Evolutionary conservation across 2,113 vertebrate species (phyloP).

Genomic region (Hippocampus abdominalis): DNA sequence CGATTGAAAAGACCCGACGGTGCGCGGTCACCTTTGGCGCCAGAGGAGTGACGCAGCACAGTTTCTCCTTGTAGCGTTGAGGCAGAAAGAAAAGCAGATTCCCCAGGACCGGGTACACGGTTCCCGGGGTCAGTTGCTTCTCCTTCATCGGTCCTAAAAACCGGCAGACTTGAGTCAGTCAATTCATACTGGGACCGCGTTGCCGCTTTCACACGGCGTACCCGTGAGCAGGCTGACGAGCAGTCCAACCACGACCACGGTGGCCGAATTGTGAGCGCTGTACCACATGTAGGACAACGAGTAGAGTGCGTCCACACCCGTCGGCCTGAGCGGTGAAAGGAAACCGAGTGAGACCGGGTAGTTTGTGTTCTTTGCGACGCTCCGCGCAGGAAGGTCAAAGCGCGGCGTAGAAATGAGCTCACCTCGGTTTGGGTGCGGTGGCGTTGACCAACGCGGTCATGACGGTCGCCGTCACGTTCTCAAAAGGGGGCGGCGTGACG

Average conservation of each 20-base stretch:
- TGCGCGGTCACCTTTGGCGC: conserved; percentile 57
- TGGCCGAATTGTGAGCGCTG: conserved; percentile 91
- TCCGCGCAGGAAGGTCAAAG: neutral
- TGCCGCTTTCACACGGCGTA: conserved; percentile 31
- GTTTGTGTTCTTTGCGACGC: neutral
- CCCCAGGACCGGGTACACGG: conserved; percentile 82
- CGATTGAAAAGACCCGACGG: fast-evolving
- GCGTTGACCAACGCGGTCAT: conserved; percentile 61
- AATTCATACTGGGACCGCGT: too few relatives aligned
- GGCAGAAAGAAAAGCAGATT: conserved; percentile 83
- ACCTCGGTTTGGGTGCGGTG: conserved; percentile 63
- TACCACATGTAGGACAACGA: conserved; percentile 96
- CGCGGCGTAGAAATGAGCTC: neutral
- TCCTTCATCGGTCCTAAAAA: conserved; percentile 80
- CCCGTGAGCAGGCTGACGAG: conserved; percentile 88
- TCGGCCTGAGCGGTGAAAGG: conserved; percentile 60
- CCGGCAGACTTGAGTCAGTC: neutral
- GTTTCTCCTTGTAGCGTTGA: conserved; percentile 66
- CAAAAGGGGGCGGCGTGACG: conserved; percentile 39
- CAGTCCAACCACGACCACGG: conserved; percentile 87
- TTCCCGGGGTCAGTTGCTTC: conserved; percentile 78
- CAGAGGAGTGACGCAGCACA: conserved; percentile 74
- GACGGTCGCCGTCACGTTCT: conserved; percentile 67
- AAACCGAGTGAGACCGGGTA: neutral
- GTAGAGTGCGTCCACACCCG: conserved; percentile 81